These are phyloP conservation scores for Drosophila merina DNA, from an alignment of 2,888 invertebrate genomes.

Conservation along the genomic window DNA sequence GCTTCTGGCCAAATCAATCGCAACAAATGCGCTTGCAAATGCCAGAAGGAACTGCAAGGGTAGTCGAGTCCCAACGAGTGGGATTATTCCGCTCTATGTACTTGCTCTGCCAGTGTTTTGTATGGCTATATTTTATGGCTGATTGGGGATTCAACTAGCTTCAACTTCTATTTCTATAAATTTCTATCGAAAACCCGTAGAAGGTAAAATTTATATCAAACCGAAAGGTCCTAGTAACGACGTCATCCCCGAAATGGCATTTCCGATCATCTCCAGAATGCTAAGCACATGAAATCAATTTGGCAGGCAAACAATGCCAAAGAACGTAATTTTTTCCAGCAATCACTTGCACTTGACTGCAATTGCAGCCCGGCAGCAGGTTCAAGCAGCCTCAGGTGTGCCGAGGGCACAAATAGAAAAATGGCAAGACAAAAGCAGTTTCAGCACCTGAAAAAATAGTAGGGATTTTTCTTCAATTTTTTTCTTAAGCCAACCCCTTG, in stretches of 20 bases:
- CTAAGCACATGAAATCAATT: constrained; percentile 41
- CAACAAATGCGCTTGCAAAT: constrained; percentile 39
- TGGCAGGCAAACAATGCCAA: constrained; percentile 35
- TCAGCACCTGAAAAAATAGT: constrained; percentile 15
- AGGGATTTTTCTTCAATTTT: constrained; percentile 8
- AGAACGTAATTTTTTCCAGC: constrained; percentile 45
- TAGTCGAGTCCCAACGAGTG: not conserved
- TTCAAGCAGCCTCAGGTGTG: constrained; percentile 35
- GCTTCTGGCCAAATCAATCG: constrained; percentile 47
- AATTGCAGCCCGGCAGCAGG: constrained; percentile 16
- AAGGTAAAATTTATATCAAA: not conserved
- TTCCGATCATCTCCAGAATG: constrained; percentile 9
- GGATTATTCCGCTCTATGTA: constrained; percentile 14
- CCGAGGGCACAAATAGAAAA: constrained; percentile 2
- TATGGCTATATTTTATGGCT: constrained; percentile 22
- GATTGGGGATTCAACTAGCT: constrained; percentile 13
- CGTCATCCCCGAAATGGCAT: not conserved
- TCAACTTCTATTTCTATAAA: constrained; percentile 17
- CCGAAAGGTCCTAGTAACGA: not conserved
- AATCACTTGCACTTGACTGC: constrained; percentile 54
- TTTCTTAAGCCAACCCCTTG: not conserved
- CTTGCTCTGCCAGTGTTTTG: constrained; percentile 12
- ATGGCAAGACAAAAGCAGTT: constrained; percentile 9
- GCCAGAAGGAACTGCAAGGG: constrained; percentile 7
- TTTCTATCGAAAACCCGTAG: no score